Base-by-base conservation (phyloP, 2,113 vertebrate genomes). In the Scalopus aquaticus region DNA sequence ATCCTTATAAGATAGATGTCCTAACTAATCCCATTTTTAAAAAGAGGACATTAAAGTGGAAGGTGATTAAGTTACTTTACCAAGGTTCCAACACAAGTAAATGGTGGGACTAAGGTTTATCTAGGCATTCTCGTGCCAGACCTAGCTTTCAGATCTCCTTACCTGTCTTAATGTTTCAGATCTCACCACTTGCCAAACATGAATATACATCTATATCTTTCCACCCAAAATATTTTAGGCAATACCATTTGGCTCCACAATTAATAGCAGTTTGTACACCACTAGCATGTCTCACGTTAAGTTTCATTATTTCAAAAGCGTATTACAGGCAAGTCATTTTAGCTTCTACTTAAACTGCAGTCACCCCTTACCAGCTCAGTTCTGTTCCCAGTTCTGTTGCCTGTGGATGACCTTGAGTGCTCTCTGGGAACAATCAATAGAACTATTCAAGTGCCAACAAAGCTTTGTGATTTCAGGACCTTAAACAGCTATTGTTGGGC, bases 21-120 rank as follows among this genome's bases (percentile, higher is more conserved):
- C 11, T 86, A 85, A 84, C 22, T 83, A 37, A 81, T 82, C 89
- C 46, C 26, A 91, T 89, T 77, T 92, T 73, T 39, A 69, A 92
- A 12, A 69, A 81, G 69, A 79, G 10, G 10, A 64, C 70, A 70
- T 76, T 49, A 64, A 72, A 4, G 8, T 44, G 49, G 44, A 72
- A 81, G 6, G 3, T 77, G 1, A 77, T 81, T 76, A 42, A 76
- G 13, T 72, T 30, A 73, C 22, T 51, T 85, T 44, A 10, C 20
- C 17, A 83, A 67, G 7, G 2, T 60, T 42, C 35, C 13, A 72
- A 49, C 35, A 5, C 4, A 49, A 62, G 26, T 35, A 64, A 88
- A 64, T 88, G 6, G 46, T 26, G 51, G 1, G 6, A 37, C 69
- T 9, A 56, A 54, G 22, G 10, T 62, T 64, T 70, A 10, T n/a